Evolutionary conservation across 2,888 invertebrate genomes (phyloP).

Genomic region (Meiosimyza decipiens): DNA sequence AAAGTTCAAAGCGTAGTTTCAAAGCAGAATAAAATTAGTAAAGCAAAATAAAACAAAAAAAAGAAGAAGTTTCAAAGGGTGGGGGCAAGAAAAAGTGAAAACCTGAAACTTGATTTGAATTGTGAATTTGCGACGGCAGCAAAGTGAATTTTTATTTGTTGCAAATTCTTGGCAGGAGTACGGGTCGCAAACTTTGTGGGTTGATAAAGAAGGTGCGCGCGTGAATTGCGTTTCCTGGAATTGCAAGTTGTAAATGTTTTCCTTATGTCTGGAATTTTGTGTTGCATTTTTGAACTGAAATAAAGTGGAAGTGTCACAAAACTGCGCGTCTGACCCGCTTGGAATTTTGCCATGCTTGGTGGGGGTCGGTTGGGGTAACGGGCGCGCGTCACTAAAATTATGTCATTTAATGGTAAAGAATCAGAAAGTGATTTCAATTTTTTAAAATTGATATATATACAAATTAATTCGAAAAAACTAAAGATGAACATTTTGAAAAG

Average conservation of each 20-base stretch:
- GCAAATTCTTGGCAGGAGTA: too few species aligned
- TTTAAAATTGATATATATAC: slow-evolving; percentile 22
- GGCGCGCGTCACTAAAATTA: slow-evolving; percentile 30
- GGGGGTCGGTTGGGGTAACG: neutral
- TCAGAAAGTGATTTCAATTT: neutral
- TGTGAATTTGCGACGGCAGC: slow-evolving; percentile 37
- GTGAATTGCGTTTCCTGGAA: slow-evolving; percentile 11
- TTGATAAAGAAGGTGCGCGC: neutral
- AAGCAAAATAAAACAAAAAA: slow-evolving; percentile 23
- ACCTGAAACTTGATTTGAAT: slow-evolving; percentile 50
- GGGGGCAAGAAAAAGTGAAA: slow-evolving; percentile 49
- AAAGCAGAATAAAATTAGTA: slow-evolving; percentile 11
- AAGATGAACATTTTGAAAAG: slow-evolving; percentile 32
- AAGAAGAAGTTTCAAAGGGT: neutral
- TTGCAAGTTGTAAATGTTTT: neutral
- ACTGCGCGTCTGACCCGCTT: slow-evolving; percentile 16
- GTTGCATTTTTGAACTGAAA: neutral
- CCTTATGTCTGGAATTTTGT: slow-evolving; percentile 16
- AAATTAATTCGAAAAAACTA: slow-evolving; percentile 12
- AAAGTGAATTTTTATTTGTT: neutral
- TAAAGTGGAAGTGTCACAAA: slow-evolving; percentile 16
- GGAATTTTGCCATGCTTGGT: slow-evolving; percentile 12
- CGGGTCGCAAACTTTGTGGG: neutral
- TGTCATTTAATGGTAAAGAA: slow-evolving; percentile 32
- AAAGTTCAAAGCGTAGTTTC: slow-evolving; percentile 23